These are phyloP conservation scores for Neofelis nebulosa DNA, from an alignment of 2,113 vertebrate species.

Conservation along the genomic window DNA sequence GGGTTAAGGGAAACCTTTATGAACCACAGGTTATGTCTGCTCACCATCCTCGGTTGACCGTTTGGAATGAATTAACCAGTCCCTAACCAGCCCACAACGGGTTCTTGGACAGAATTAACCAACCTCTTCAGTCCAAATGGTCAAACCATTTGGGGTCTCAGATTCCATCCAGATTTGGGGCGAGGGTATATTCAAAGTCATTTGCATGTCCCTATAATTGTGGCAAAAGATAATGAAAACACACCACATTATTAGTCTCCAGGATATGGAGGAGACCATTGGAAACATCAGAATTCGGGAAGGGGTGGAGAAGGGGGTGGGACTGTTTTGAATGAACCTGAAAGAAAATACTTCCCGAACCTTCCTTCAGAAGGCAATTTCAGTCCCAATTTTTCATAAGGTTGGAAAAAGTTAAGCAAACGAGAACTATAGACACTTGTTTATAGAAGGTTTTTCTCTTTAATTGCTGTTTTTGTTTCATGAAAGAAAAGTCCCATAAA, in stretches of 20 bases:
- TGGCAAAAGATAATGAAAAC: constrained; percentile 64
- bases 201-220: constrained; percentile 7
- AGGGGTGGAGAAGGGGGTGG: constrained; percentile 72
- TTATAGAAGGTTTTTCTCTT: constrained; percentile 79
- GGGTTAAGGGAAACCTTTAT: constrained; percentile 76
- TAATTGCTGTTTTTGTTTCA: constrained; percentile 82
- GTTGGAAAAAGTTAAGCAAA: constrained; percentile 81
- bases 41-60: constrained; percentile 64
- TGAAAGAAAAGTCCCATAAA: constrained; percentile 79
- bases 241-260: constrained; percentile 43
- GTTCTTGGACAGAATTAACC: not conserved
- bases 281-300: constrained; percentile 72
- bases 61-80: constrained; percentile 68
- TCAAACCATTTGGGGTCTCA: not conserved
- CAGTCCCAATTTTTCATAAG: constrained; percentile 77
- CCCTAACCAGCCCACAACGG: constrained; percentile 55
- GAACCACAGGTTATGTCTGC: constrained; percentile 66
- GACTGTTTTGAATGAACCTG: constrained; percentile 80
- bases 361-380: constrained; percentile 67
- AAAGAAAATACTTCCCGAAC: constrained; percentile 80
- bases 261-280: constrained; percentile 65
- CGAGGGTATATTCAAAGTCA: not conserved
- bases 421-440: constrained; percentile 78
- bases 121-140: not conserved
- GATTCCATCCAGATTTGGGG: not conserved